Evolutionary conservation across 2,888 invertebrate species (phyloP), one percentile per base, ranked within the genome.

Genomic region (Melinaea marsaeus): DNA sequence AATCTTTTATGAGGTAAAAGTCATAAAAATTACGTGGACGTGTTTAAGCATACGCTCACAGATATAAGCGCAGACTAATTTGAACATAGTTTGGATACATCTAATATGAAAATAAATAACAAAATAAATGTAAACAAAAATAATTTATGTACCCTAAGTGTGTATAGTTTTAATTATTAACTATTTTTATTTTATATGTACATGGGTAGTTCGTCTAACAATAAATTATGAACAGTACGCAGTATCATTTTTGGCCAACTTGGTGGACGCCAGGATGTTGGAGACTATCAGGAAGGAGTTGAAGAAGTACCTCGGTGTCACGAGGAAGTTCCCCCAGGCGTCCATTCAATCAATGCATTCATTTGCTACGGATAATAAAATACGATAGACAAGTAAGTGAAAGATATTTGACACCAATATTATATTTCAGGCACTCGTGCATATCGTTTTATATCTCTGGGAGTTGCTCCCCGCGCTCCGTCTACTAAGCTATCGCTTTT

Each of bases 241-340:
- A 0, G 96, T 97, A 75, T 95, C 94, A 58, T 98, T 98, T 84
- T 93, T 97, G 70, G 94, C 95, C 55, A 97, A 95, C 77, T 93
- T 98, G 85, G 97, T 98, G 32, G 98, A 98, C 84, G 98, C 98
- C 2, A 93, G 98, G 64, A 96, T 98, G 94, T 88, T 98, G 80
- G 97, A 98, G 79, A 96, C 97, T 65, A 92, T 98, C 73, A 97
- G 97, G 76, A 97, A 97, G 86, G 98, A 98, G 81, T 90, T 98
- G 77, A 98, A 98, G 84, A 98, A 98, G 84, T 95, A 97, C 81
- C 93, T 98, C 62, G 96, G 96, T 6, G 97, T 98, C 7, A 97
- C 96, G 47, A 93, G 97, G 68, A 98, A 98, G 86, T 98, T 98
- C 85, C 98, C 98, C 89, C 98, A 98, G 86, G 96, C 97, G 9